Conservation (phyloP, 2,888 invertebrate species). For the Ectemnius cavifrons region DNA sequence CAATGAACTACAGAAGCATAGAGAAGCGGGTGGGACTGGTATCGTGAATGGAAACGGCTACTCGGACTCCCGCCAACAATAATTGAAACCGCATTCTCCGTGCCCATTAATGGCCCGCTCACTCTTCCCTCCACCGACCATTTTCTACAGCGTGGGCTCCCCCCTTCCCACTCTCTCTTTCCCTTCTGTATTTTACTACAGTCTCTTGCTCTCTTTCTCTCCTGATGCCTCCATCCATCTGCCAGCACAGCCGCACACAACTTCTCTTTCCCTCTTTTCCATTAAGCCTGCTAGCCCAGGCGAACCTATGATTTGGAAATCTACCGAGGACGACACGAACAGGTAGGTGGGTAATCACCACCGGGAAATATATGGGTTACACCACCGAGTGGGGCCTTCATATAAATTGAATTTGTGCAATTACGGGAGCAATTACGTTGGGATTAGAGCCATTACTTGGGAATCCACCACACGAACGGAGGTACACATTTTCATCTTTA, state of each 20-base stretch:
- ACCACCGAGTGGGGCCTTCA: slow-evolving; percentile 64
- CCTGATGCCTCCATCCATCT: slow-evolving; percentile 27
- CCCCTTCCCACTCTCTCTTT: slow-evolving; percentile 16
- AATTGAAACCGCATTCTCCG: slow-evolving; percentile 71
- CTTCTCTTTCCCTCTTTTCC: slow-evolving; percentile 63
- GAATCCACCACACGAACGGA: slow-evolving; percentile 24
- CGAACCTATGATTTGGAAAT: slow-evolving; percentile 68
- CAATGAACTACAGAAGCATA: slow-evolving; percentile 53
- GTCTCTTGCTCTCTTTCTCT: slow-evolving; percentile 12
- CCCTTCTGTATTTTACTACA: slow-evolving; percentile 21
- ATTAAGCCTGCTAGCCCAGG: slow-evolving; percentile 52
- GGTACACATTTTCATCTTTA: slow-evolving; percentile 28
- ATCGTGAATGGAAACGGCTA: slow-evolving; percentile 69
- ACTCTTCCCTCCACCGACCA: slow-evolving; percentile 26
- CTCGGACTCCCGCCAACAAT: slow-evolving; percentile 62
- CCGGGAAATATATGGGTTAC: slow-evolving; percentile 68
- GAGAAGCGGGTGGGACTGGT: slow-evolving; percentile 51
- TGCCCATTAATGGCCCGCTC: slow-evolving; percentile 63
- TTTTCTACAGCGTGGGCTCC: slow-evolving; percentile 30
- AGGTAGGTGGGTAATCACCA: slow-evolving; percentile 52
- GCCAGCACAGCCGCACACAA: not conserved
- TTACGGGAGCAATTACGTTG: slow-evolving; percentile 74
- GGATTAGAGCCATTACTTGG: slow-evolving; percentile 73
- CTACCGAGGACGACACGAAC: slow-evolving; percentile 54
- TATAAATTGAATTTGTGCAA: slow-evolving; percentile 76